These are phyloP conservation scores for Copidosoma aretas DNA, from an alignment of 2,888 invertebrate species.

Conservation along the genomic window DNA sequence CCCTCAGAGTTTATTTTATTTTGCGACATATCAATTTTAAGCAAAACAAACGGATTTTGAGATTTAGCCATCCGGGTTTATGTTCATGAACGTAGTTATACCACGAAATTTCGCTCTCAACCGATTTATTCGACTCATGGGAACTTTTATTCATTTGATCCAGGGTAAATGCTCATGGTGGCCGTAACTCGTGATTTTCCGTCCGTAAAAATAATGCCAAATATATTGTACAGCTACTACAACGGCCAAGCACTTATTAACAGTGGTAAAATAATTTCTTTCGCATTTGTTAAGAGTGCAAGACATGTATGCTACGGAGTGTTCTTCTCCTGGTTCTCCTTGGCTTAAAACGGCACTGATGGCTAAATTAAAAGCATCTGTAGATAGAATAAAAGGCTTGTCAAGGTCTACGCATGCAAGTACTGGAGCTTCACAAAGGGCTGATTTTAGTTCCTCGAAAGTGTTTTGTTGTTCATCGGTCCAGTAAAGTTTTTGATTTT, in stretches of 20 bases:
- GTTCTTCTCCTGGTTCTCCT: constrained; percentile 25
- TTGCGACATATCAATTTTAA: too few relatives aligned
- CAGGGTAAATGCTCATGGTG: constrained; percentile 37
- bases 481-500: neutral
- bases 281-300: constrained; percentile 1
- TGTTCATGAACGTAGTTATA: constrained; percentile 25
- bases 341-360: constrained; percentile 30
- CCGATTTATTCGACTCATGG: constrained; percentile 13
- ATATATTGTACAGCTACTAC: constrained; percentile 28
- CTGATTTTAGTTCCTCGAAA: constrained; percentile 35
- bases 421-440: constrained; percentile 27
- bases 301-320: constrained; percentile 26
- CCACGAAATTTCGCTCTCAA: constrained; percentile 22
- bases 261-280: constrained; percentile 28
- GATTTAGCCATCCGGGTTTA: constrained; percentile 26
- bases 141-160: constrained; percentile 22
- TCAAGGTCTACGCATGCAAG: constrained; percentile 23
- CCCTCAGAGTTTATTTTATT: too few relatives aligned
- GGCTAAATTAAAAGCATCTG: constrained; percentile 30
- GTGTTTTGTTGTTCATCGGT: constrained; percentile 12
- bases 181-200: constrained; percentile 23
- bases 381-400: constrained; percentile 31
- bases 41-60: constrained; percentile 28
- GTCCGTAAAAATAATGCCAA: constrained; percentile 30
- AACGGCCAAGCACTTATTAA: constrained; percentile 34